Evolutionary conservation across 2,888 invertebrate species (phyloP).

Genomic region (Pseudoips prasinana): DNA sequence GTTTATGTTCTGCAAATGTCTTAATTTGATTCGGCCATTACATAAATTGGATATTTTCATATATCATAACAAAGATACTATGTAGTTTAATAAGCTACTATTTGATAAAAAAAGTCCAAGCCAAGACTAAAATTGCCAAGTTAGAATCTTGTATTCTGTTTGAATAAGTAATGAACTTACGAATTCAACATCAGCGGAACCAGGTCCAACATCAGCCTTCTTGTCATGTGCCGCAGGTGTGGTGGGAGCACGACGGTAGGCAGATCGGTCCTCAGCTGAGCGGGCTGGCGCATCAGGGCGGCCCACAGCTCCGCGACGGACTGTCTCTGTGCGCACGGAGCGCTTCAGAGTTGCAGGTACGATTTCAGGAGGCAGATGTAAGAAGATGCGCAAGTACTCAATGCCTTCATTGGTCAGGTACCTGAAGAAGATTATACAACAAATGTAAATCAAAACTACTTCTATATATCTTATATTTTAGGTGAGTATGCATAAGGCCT

Average conservation of each 20-base stretch:
- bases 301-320: constrained; percentile 87
- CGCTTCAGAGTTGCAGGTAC: constrained; percentile 98
- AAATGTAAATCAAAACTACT: background rate
- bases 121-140: too few relatives aligned
- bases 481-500: too few relatives aligned
- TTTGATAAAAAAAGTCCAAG: too few relatives aligned
- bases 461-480: too few relatives aligned
- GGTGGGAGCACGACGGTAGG: constrained; percentile 89
- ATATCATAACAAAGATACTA: too few relatives aligned
- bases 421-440: constrained; percentile 61
- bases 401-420: constrained; percentile 99
- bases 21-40: too few relatives aligned
- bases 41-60: too few relatives aligned
- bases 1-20: too few relatives aligned
- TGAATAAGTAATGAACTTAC: too few relatives aligned
- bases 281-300: constrained; percentile 88
- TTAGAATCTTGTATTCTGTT: too few relatives aligned
- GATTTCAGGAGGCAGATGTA: constrained; percentile 99
- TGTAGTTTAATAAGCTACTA: too few relatives aligned
- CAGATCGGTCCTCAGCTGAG: constrained; percentile 91
- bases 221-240: constrained; percentile 89
- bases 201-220: constrained; percentile 98
- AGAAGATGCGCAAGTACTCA: constrained; percentile 95
- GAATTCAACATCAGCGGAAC: constrained; percentile 96
- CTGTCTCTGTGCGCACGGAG: constrained; percentile 92